Base-by-base conservation (phyloP, 2,113 vertebrate genomes). In the Amblyopsis rosae region DNA sequence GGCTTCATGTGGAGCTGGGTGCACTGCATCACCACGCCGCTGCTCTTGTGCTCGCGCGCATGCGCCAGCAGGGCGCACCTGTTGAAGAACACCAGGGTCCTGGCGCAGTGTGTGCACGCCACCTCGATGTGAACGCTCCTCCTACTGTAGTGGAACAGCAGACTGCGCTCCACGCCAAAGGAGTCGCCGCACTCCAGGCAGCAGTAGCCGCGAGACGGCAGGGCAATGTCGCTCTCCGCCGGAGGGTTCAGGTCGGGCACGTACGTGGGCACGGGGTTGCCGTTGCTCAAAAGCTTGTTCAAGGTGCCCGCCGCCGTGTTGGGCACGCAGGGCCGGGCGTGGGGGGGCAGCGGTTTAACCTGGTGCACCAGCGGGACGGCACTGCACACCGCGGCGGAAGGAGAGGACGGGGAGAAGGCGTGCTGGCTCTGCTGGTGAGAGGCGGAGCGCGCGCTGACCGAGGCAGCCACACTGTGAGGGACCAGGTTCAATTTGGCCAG, bases 401-500 rank as follows among this genome's bases (percentile, higher is more conserved):
- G 81, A 53, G 93, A 88, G 26, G 96, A 93, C 0, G 93, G 80
- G 53, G 90, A 82, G 54, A 93, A 88, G 4, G 92, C 90, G 1
- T 91, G 83, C 66, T 92, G 93, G 26, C 73, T 90, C 3, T 92
- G 92, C 35, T 93, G 89, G 77, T 93, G 93, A 0, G 85, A 76
- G 0, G 94, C 88, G 0, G 94, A 93, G 57, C 95, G 95, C 0
- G 94, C 95, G 0, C 95, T 88, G 4, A 96, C 97, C 0, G 96
- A 96, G 0, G 96, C 95, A 0, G 96, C 96, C 0, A 99, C 96
- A 0, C 97, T 99, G 78, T 99, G 97, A 0, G 97, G 97, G 12
- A 99, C 97, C 64, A 99, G 85, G 82, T 99, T 99, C 76, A 99
- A 93, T 76, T 95, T 98, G n/a, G 97, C 97, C 76, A 99, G 85